Evolutionary conservation across 2,888 invertebrate species (phyloP).

Genomic region (Xylocampa areola): DNA sequence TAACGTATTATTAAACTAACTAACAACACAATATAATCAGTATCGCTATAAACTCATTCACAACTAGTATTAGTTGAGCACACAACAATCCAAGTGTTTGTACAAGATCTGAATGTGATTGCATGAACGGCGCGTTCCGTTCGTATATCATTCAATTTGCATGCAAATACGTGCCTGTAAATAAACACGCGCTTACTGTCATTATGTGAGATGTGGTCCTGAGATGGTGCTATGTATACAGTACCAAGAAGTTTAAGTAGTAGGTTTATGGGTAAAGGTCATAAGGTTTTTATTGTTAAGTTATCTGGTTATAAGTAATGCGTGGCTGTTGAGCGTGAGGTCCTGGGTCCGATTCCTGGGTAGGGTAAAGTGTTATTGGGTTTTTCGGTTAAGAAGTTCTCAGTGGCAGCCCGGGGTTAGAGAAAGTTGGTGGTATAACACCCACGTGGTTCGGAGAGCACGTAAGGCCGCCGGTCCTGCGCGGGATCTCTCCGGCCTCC

Average conservation of each 20-base stretch:
- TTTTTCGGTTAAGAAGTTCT: too few species aligned
- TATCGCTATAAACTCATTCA: conserved; percentile 26
- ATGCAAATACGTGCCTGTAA: conserved; percentile 54
- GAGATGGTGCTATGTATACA: neutral
- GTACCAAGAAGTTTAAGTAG: conserved; percentile 10
- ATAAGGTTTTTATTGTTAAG: neutral
- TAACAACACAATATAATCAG: too few species aligned
- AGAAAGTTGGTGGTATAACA: too few species aligned
- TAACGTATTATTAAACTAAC: conserved; percentile 11
- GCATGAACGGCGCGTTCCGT: conserved; percentile 37
- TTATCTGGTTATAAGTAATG: too few species aligned
- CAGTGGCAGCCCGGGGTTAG: too few species aligned
- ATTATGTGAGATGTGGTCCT: conserved; percentile 19
- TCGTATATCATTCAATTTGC: conserved; percentile 54
- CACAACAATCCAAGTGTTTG: conserved; percentile 39
- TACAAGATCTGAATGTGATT: conserved; percentile 55
- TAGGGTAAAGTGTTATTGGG: too few species aligned
- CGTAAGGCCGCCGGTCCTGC: too few species aligned
- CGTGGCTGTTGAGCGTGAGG: too few species aligned
- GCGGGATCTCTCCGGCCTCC: too few species aligned
- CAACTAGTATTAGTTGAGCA: conserved; percentile 38
- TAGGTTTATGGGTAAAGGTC: neutral
- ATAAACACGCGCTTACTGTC: conserved; percentile 42
- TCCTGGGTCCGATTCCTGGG: too few species aligned
- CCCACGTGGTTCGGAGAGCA: too few species aligned